A percentile compares a stretch with the other conserved stretches of the same genome.
phyloP scores from a whole-genome alignment of 1,140 invertebrate genomes.

The Caerostris darwini region DNA sequence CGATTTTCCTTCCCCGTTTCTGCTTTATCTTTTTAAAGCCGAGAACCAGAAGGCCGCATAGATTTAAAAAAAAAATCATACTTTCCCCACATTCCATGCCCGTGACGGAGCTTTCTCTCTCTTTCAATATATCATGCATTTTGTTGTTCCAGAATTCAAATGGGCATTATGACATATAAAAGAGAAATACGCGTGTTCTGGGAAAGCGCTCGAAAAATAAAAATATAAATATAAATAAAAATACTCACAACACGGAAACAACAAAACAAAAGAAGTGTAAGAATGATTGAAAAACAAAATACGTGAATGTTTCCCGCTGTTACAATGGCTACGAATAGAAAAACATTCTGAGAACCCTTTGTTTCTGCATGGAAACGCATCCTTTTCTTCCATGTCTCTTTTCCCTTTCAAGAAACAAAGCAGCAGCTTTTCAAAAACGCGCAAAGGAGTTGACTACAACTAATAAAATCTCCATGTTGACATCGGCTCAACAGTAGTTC shows the following conservation, averaged over 20 bases:
- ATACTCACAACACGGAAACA: neutral
- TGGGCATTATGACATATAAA: neutral
- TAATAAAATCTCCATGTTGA: slow-evolving; percentile 54
- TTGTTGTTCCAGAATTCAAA: slow-evolving; percentile 19
- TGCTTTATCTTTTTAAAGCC: neutral
- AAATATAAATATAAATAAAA: neutral
- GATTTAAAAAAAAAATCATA: slow-evolving; percentile 26
- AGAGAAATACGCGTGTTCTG: neutral
- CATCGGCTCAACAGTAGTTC: slow-evolving; percentile 57
- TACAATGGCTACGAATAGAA: slow-evolving; percentile 41
- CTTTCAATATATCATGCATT: slow-evolving; percentile 22
- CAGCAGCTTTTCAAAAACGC: slow-evolving; percentile 12
- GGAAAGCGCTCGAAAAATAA: neutral
- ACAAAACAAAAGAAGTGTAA: neutral
- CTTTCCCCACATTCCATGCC: neutral
- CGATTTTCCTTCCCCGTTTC: neutral
- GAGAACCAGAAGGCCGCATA: neutral
- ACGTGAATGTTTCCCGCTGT: slow-evolving; percentile 47
- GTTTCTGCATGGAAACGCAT: slow-evolving; percentile 18
- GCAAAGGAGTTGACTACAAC: slow-evolving; percentile 22
- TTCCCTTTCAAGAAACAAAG: slow-evolving; percentile 24
- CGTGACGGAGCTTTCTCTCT: neutral
- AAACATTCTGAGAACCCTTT: slow-evolving; percentile 41
- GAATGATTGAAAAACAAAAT: slow-evolving; percentile 67
- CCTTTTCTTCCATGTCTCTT: neutral